Percentiles rank a stretch among this genome's conserved stretches.
These are phyloP conservation scores for Aspidiotus rigidus DNA, from an alignment of 2,888 invertebrate genomes.

Conservation along the genomic window DNA sequence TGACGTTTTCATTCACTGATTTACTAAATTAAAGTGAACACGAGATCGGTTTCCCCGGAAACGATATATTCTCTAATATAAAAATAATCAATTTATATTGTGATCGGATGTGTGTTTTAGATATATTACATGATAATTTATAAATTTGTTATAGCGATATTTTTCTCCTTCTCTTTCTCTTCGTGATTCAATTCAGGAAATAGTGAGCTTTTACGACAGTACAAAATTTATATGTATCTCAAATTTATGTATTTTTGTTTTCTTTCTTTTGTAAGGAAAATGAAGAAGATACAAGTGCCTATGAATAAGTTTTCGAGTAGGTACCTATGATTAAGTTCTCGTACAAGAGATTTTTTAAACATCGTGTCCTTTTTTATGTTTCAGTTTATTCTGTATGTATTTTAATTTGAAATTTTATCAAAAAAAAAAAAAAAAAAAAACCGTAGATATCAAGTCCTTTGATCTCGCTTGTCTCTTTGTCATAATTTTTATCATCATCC, in stretches of 20 bases:
- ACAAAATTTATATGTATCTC: slow-evolving; percentile 34
- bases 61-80: slow-evolving; percentile 5
- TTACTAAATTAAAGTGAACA: slow-evolving; percentile 5
- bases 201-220: slow-evolving; percentile 34
- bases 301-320: slow-evolving; percentile 4
- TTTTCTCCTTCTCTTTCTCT: slow-evolving; percentile 20
- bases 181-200: slow-evolving; percentile 31
- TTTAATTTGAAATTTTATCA: no score
- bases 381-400: no score
- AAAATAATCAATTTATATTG: slow-evolving; percentile 21
- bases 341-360: no score
- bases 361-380: no score
- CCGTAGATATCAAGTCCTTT: no score
- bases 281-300: slow-evolving; percentile 29
- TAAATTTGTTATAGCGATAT: slow-evolving; percentile 28
- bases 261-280: not conserved
- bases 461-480: no score
- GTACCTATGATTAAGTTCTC: no score
- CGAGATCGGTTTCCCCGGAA: slow-evolving; percentile 1
- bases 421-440: no score
- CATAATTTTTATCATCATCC: no score
- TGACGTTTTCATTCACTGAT: no score
- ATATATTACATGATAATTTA: not conserved
- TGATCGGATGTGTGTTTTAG: slow-evolving; percentile 32
- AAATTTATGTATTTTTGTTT: slow-evolving; percentile 28